Base-by-base conservation (phyloP, 1,140 invertebrate genomes). In the Camponotus pennsylvanicus region DNA sequence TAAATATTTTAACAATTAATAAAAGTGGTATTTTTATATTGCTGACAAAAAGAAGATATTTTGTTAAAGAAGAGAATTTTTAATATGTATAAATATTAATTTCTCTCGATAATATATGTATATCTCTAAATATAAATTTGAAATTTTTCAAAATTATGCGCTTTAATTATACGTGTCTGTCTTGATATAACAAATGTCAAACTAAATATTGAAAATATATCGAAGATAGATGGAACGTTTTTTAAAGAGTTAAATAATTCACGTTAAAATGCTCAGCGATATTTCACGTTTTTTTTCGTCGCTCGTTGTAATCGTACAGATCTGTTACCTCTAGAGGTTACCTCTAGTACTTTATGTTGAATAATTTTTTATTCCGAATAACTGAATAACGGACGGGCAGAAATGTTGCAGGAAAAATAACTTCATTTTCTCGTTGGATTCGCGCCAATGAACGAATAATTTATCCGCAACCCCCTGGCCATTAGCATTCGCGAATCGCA, bases 281-380 rank as follows among this genome's bases (percentile, higher is more conserved):
- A 80, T 70, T 42, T 52, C 27, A 71, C 15, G 15, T 55, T 73
- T 52, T 52, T 82, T 61, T 27, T 8, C n/a, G 13, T 55, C 1
- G 42, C n/a, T 4, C 27, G 49, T 71, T 80, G 18, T n/a, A 69
- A 69, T 55, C 34, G 18, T 45, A 11, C 7, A 27, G 15, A 18
- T 70, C 2, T 40, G 15, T 70, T 80, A 57, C 34, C 59, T 71
- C 34, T 32, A 69, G 70, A 71, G 32, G 21, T 13, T 27, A 27
- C 27, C 27, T 27, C 27, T 27, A 13, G 18, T 15, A 45, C 49
- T 42, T 71, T 57, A 21, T 13, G 64, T 69, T 57, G 66, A 82
- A 80, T 70, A 80, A 82, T 34, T 59, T 55, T 82, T 82, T 82
- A 80, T 42, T 11, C 66, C 27, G 27, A 82, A 11, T 57, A 45